phyloP scores from a whole-genome alignment of 2,797 vertebrate genomes.

The Xerus rutilus region DNA sequence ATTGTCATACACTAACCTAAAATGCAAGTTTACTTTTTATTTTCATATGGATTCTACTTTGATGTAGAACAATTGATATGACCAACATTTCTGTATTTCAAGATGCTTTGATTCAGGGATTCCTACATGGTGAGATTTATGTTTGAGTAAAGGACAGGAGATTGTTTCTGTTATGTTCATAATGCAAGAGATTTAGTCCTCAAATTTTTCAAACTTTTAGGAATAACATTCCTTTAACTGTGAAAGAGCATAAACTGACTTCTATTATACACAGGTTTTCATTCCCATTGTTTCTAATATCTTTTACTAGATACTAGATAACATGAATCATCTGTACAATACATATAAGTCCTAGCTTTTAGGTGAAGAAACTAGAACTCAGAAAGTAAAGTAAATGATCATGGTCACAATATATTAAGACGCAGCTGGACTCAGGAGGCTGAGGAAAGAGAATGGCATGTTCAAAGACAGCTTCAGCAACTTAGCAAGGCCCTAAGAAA shows the following conservation, averaged over 20 bases:
- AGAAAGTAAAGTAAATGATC: neutral
- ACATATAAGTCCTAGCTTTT: neutral
- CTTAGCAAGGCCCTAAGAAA: no score
- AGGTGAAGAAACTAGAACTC: neutral
- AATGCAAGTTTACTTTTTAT: neutral
- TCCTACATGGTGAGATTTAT: neutral
- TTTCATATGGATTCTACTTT: neutral
- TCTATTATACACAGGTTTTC: neutral
- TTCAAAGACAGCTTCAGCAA: no score
- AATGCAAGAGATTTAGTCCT: neutral
- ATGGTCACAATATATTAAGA: neutral
- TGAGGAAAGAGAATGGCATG: no score
- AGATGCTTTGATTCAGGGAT: neutral
- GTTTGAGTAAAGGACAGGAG: neutral
- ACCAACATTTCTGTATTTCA: neutral
- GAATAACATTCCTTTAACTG: neutral
- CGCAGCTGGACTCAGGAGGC: neutral
- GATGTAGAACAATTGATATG: neutral
- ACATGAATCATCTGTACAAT: neutral
- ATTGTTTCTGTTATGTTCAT: neutral
- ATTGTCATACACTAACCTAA: neutral
- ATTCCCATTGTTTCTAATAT: neutral
- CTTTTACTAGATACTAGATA: neutral
- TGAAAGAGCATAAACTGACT: neutral
- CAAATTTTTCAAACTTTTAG: neutral